Evolutionary conservation across 2,888 invertebrate species (phyloP).

Genomic region (Onthophagus sagittarius): DNA sequence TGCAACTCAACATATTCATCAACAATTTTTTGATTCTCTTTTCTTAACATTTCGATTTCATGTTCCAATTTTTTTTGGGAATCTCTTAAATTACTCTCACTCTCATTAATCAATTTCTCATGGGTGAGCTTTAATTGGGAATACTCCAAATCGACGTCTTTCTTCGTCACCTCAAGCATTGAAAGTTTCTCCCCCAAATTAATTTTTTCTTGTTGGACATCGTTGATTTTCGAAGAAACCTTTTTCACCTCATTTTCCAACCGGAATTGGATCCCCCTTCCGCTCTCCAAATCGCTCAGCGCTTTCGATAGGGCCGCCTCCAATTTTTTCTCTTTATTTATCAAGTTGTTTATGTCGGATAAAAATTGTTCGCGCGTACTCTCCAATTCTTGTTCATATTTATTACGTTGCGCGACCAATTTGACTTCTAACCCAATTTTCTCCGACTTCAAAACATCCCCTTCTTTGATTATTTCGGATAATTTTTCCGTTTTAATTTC

Average conservation of each 20-base stretch:
- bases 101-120: constrained; percentile 18
- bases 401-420: constrained; percentile 22
- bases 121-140: constrained; percentile 11
- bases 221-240: constrained; percentile 12
- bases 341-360: constrained; percentile 18
- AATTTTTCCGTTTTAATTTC: constrained; percentile 14
- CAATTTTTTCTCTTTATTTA: constrained; percentile 13
- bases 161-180: constrained; percentile 12
- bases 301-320: constrained; percentile 24
- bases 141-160: constrained; percentile 17
- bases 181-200: constrained; percentile 16
- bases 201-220: constrained; percentile 18
- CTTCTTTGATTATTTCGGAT: constrained; percentile 5
- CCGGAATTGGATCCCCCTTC: constrained; percentile 16
- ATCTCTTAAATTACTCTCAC: constrained; percentile 12
- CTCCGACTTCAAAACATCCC: constrained; percentile 18
- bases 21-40: not conserved
- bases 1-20: not conserved
- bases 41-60: not conserved
- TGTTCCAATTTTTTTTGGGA: constrained; percentile 4
- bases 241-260: constrained; percentile 22
- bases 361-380: constrained; percentile 21
- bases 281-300: constrained; percentile 29
- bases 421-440: constrained; percentile 24
- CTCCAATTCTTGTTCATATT: constrained; percentile 24